Base-by-base conservation (phyloP, 2,888 invertebrate genomes). In the Hipparchia semele region DNA sequence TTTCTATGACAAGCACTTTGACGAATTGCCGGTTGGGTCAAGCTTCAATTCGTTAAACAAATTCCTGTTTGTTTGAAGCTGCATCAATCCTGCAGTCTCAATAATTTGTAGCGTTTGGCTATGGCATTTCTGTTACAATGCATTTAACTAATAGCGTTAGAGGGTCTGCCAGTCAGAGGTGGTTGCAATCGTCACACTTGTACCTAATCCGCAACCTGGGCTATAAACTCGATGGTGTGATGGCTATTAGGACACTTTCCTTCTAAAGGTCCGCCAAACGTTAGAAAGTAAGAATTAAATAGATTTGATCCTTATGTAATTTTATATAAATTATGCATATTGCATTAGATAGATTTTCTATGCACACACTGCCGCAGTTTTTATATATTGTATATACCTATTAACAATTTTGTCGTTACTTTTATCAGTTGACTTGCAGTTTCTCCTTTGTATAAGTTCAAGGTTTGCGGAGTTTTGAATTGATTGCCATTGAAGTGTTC, bases 281-380 rank as follows among this genome's bases (percentile, higher is more conserved):
- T 53, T 65, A 65, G 23, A 64, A 64, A 53, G 33, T 65, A 53
- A 65, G 53, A 65, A 53, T 53, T 65, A 49, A 6, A 6, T 39
- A 64, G 64, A 64, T 23, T 64, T 51, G 51, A 65, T 53, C 51
- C 13, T 65, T 65, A 65, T 65, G 51, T 53, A 65, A 51, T 65
- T 33, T 33, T 65, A 65, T 53, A 53, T 53, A 53, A 65, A 65
- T 65, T 53, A 65, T 53, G 23, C 23, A 65, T 65, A 53, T 53
- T 65, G 65, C 65, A 65, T 53, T 53, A 53, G 51, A 65, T 65
- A 65, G 12, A 51, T 33, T 65, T 33, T 65, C 10, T 64, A 51
- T 53, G 53, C 33, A 33, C 65, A 53, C 65, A 65, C 65, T 65
- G 65, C 53, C 65, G 33, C 65, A 65, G 53, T 65, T 65, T 64